A percentile compares a stretch with the other conserved stretches of the same genome.
phyloP scores from a whole-genome alignment of 2,888 invertebrate genomes.

The Pyrrhia umbra region DNA sequence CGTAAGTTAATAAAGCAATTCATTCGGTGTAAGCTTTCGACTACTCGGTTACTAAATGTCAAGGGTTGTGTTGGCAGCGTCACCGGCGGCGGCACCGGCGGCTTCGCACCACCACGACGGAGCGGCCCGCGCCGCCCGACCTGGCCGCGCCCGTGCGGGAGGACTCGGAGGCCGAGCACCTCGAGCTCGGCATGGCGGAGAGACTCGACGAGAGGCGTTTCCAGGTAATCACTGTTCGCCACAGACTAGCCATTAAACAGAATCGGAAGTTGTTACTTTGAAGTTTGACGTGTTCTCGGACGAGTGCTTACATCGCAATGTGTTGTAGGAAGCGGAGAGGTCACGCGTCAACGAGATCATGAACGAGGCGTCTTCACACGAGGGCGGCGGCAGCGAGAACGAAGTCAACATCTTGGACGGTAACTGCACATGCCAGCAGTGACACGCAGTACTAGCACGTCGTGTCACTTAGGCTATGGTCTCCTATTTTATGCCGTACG shows the following conservation, averaged over 20 bases:
- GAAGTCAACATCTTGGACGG: conserved; percentile 78
- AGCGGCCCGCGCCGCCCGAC: conserved; percentile 67
- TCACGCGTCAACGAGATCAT: conserved; percentile 79
- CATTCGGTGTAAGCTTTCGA: background rate
- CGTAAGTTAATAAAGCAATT: conserved; percentile 60
- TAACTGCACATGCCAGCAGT: conserved; percentile 56
- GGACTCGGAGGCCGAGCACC: conserved; percentile 80
- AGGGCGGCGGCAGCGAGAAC: conserved; percentile 66
- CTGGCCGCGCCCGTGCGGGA: conserved; percentile 60
- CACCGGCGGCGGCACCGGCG: conserved; percentile 81
- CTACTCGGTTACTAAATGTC: background rate
- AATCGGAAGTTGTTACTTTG: no score
- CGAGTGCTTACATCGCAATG: background rate
- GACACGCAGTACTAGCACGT: no score
- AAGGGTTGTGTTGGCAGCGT: conserved; percentile 49
- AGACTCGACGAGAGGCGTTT: conserved; percentile 80
- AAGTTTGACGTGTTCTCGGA: background rate
- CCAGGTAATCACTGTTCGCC: conserved; percentile 72
- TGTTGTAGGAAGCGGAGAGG: conserved; percentile 78
- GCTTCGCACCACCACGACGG: conserved; percentile 77
- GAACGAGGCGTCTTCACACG: conserved; percentile 69
- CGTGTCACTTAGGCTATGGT: no score
- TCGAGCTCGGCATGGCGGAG: conserved; percentile 84
- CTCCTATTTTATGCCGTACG: no score
- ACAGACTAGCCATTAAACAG: background rate